These are phyloP conservation scores for Engraulis encrasicolus DNA, from an alignment of 2,113 vertebrate species.

Conservation along the genomic window DNA sequence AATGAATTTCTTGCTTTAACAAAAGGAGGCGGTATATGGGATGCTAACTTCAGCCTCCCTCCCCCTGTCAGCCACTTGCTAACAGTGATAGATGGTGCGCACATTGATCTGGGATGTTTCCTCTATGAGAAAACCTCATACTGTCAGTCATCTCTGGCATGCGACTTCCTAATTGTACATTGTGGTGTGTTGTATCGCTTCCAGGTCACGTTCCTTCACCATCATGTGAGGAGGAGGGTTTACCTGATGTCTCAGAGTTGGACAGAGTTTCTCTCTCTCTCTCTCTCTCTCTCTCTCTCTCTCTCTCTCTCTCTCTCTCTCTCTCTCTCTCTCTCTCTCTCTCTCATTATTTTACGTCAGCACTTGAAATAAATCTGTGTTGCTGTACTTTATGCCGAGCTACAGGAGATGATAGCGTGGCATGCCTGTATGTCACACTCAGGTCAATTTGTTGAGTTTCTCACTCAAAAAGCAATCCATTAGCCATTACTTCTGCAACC, in stretches of 20 bases:
- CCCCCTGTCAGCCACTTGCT: conserved; percentile 30
- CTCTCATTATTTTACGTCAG: background rate
- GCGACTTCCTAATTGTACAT: conserved; percentile 20
- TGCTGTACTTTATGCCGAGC: background rate
- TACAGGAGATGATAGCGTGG: conserved; percentile 17
- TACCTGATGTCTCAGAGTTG: background rate
- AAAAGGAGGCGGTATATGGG: conserved; percentile 23
- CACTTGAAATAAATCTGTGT: background rate
- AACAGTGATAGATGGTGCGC: conserved; percentile 52
- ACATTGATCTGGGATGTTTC: conserved; percentile 41
- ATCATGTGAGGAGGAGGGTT: background rate
- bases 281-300: background rate
- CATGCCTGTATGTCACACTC: conserved; percentile 26
- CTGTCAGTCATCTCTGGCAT: conserved; percentile 34
- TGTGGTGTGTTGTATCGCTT: conserved; percentile 6
- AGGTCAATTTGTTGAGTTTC: conserved; percentile 21
- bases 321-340: background rate
- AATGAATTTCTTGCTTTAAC: background rate
- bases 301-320: background rate
- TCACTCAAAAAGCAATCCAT: background rate
- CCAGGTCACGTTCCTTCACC: conserved; percentile 17
- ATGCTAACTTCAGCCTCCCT: conserved; percentile 12
- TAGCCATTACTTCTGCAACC: conserved; percentile 26
- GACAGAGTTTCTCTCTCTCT: background rate
- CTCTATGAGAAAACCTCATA: conserved; percentile 30